phyloP scores from a whole-genome alignment of 2,888 invertebrate genomes.

The Platycheirus rosarum region DNA sequence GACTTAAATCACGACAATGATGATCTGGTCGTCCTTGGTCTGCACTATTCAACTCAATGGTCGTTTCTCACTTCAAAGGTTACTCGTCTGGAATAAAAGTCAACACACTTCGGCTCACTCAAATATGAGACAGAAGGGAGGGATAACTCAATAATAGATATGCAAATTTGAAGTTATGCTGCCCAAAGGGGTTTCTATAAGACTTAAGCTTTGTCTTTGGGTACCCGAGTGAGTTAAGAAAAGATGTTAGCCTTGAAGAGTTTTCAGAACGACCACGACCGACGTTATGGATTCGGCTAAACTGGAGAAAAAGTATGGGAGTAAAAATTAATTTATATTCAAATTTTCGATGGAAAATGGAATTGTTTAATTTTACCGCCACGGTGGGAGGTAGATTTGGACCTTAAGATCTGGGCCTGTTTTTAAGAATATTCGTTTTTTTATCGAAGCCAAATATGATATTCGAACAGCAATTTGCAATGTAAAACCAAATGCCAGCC shows the following conservation, averaged over 20 bases:
- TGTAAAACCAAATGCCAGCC: too few species aligned
- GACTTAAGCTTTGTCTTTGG: constrained; percentile 33
- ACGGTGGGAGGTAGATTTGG: too few species aligned
- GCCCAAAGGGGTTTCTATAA: constrained; percentile 46
- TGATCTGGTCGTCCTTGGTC: constrained; percentile 43
- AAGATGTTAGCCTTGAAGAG: constrained; percentile 43
- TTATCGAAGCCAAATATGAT: too few species aligned
- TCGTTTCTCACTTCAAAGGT: constrained; percentile 47
- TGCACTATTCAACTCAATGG: constrained; percentile 11
- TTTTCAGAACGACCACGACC: constrained; percentile 5
- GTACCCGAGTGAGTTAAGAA: constrained; percentile 41
- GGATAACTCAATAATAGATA: constrained; percentile 50
- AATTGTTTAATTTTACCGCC: constrained; percentile 47
- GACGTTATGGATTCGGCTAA: constrained; percentile 24
- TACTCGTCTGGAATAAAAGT: constrained; percentile 65
- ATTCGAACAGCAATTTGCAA: too few species aligned
- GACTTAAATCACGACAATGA: constrained; percentile 47
- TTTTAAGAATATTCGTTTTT: too few species aligned
- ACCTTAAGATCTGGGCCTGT: too few species aligned
- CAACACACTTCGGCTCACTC: constrained; percentile 56
- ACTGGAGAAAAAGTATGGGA: constrained; percentile 26
- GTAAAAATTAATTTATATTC: constrained; percentile 63
- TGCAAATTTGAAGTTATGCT: constrained; percentile 61
- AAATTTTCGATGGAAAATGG: constrained; percentile 49
- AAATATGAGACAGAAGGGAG: constrained; percentile 14